Evolutionary conservation across 35 echinoderm and acorn worm species (phyloP).

Genomic region (Heliocidaris tuberculata): DNA sequence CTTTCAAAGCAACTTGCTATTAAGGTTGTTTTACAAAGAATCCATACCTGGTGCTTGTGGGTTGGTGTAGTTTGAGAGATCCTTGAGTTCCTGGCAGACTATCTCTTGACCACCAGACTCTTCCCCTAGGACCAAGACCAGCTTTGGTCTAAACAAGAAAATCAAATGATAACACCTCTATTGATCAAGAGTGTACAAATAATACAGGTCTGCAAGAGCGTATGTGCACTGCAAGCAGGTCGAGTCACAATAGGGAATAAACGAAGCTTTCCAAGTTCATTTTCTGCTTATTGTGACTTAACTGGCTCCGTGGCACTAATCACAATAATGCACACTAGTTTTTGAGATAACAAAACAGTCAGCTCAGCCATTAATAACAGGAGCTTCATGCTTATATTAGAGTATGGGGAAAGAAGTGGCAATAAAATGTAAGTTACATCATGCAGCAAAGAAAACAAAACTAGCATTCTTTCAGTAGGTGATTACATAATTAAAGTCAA

Average conservation of each 20-base stretch:
- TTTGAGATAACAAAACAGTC: no score
- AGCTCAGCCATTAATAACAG: no score
- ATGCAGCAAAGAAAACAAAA: neutral
- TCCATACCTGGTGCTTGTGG: constrained; percentile 81
- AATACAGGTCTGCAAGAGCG: neutral
- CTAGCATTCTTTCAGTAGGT: neutral
- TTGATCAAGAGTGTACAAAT: neutral
- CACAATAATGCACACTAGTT: no score
- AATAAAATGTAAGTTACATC: no score
- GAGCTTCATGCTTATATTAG: no score
- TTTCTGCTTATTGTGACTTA: no score
- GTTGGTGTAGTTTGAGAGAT: constrained; percentile 80
- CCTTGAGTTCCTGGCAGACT: constrained; percentile 66
- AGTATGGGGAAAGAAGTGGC: no score
- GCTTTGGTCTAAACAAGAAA: constrained; percentile 62
- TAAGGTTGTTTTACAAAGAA: neutral
- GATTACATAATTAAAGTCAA: neutral
- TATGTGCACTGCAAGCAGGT: no score
- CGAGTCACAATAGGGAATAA: no score
- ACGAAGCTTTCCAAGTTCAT: no score
- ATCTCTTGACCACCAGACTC: constrained; percentile 59
- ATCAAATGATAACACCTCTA: neutral
- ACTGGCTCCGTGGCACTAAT: no score
- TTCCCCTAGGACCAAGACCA: constrained; percentile 73
- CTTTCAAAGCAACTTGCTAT: no score